Evolutionary conservation across 1,140 invertebrate genomes (phyloP).

Genomic region (Apis mellifera): Amel_HAv3.1 CM009932.2:15940001-15940500

Average conservation of each 20-base stretch:
- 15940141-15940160: background rate
- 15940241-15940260: conserved; percentile 92
- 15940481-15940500: background rate
- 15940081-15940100: conserved; percentile 95
- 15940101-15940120: conserved; percentile 89
- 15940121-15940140: conserved; percentile 66
- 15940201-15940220: conserved; percentile 34
- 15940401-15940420: conserved; percentile 99
- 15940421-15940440: conserved; percentile 98
- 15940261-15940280: conserved; percentile 97
- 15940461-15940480: background rate
- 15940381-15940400: conserved; percentile 95
- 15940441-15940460: conserved; percentile 94
- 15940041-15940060: conserved; percentile 96
- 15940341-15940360: conserved; percentile 83
- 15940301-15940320: conserved; percentile 92
- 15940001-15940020: conserved; percentile 95
- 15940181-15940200: background rate
- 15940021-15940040: conserved; percentile 94
- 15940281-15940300: conserved; percentile 97
- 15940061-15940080: conserved; percentile 93
- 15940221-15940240: conserved; percentile 89
- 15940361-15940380: conserved; percentile 86
- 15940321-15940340: conserved; percentile 90
- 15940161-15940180: background rate